Evolutionary conservation across 2,113 vertebrate species (phyloP).

Genomic region (Micronycteris hirsuta): DNA sequence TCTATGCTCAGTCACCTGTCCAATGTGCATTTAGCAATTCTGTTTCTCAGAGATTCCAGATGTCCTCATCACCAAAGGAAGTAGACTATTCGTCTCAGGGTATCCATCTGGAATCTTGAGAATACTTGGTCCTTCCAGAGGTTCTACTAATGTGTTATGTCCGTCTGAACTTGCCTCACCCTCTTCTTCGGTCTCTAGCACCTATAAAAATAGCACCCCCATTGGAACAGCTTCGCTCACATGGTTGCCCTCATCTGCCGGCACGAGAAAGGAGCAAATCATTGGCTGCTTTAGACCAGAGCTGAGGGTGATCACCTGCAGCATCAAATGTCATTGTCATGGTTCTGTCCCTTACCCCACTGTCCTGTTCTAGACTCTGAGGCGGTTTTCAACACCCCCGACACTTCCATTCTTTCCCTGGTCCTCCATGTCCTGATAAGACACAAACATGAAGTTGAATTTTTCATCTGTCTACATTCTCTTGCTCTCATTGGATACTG

Average conservation of each 20-base stretch:
- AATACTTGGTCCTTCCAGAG: neutral
- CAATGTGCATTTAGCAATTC: neutral
- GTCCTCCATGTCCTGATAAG: neutral
- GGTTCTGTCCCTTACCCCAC: neutral
- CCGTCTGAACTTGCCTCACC: neutral
- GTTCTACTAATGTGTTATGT: neutral
- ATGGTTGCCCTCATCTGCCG: neutral
- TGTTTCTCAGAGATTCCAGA: neutral
- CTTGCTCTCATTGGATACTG: neutral
- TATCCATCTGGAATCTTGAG: neutral
- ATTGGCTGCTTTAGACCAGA: neutral
- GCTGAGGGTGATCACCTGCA: neutral
- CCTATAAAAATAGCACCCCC: neutral
- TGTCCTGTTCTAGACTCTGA: neutral
- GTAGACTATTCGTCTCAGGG: neutral
- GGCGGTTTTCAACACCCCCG: neutral
- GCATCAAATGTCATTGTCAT: neutral
- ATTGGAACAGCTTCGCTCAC: neutral
- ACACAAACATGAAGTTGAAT: neutral
- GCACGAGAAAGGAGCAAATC: neutral
- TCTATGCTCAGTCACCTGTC: neutral
- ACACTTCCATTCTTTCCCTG: neutral
- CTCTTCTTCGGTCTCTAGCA: neutral
- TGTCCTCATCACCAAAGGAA: neutral
- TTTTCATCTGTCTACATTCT: neutral